These are phyloP conservation scores for Nomada ruficornis DNA, from an alignment of 2,888 invertebrate species.

Conservation along the genomic window DNA sequence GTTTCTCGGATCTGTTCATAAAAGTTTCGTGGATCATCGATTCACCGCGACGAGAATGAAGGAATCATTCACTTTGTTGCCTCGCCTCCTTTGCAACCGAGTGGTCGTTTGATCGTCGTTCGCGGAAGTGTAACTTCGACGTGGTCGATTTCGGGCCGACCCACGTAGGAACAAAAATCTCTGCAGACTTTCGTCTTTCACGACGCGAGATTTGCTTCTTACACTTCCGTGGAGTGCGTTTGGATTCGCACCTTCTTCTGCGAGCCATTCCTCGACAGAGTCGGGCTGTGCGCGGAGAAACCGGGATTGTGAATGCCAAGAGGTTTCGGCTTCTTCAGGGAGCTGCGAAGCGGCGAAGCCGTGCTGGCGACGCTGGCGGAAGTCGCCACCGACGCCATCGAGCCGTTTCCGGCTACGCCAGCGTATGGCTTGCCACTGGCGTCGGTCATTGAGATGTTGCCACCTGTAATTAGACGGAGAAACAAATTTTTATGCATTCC, in stretches of 20 bases:
- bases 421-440: conserved; percentile 94
- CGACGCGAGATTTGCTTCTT: conserved; percentile 64
- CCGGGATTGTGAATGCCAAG: conserved; percentile 95
- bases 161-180: no score
- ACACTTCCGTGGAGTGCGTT: conserved; percentile 96
- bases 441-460: conserved; percentile 92
- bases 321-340: conserved; percentile 92
- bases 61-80: no score
- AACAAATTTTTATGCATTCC: no score
- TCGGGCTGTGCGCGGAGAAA: conserved; percentile 93
- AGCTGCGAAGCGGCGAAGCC: conserved; percentile 90
- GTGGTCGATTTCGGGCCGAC: no score
- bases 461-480: conserved; percentile 83
- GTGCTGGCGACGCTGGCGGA: conserved; percentile 84
- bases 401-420: conserved; percentile 85
- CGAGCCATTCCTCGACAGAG: conserved; percentile 93
- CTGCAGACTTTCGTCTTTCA: no score
- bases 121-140: no score
- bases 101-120: no score
- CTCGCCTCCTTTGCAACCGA: no score
- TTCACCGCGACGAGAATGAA: no score
- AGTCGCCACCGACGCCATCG: conserved; percentile 85
- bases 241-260: conserved; percentile 96
- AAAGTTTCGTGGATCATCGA: no score
- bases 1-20: no score